Base-by-base conservation (phyloP, 2,113 vertebrate genomes). In the Empidonax traillii region DNA sequence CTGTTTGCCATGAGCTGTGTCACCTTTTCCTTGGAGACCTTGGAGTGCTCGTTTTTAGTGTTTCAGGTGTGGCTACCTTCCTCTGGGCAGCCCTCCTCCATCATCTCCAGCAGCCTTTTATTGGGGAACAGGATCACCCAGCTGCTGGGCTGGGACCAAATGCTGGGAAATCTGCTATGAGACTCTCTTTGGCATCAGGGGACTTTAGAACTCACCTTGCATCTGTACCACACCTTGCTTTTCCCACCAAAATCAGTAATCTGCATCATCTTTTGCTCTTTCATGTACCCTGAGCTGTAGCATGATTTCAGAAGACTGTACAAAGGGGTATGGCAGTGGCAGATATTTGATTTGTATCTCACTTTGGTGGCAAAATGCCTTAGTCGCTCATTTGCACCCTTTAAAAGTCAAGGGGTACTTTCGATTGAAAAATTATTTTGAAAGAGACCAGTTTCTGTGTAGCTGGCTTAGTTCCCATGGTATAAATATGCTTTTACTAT, bases 111-210 rank as follows among this genome's bases (percentile, higher is more conserved):
- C 28, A 76, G 47, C 14, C 28, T 67, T 66, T 55, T 30, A 3
- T 30, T 52, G 43, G 47, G 49, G 52, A 73, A 76, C 23, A 67
- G 37, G 23, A 9, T 24, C 33, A 61, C 30, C 16, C 17, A 19
- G 30, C 37, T 81, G 11, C 53, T 73, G 69, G 12, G 25, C 16
- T 67, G 41, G 22, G 41, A 72, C n/a, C 47, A 76, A 62, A 52
- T 15, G 58, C 53, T 75, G 21, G 41, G 78, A 51, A 46, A 71
- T 71, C 19, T 67, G 35, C 68, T 83, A 7, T 0, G 2, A 69
- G 21, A 24, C 39, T n/a, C 46, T 14, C 1, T 0, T 8, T 82
- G 33, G 21, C 3, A 1, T 82, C 71, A 56, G 15, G 6, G 8
- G 16, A 2, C 41, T 71, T 74, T 27, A 33, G 41, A 44, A 55